Conservation (phyloP, 2,888 invertebrate genomes). For the Xylocampa areola region DNA sequence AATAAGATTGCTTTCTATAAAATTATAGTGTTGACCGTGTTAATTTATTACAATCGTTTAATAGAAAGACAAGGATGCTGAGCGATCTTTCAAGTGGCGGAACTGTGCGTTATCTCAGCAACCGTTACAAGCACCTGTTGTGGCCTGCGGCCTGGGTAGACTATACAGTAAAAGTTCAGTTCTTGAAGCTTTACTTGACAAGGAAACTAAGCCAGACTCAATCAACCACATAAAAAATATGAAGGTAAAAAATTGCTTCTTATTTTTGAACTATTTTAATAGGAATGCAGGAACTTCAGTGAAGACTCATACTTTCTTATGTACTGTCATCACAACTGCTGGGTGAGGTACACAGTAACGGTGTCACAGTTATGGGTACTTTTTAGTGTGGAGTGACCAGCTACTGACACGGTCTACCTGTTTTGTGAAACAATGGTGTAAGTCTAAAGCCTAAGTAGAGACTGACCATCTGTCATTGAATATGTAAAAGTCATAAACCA, state of each 20-base stretch:
- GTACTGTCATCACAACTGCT: too few relatives aligned
- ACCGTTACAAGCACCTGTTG: slow-evolving; percentile 95
- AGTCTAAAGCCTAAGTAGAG: too few relatives aligned
- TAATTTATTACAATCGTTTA: slow-evolving; percentile 61
- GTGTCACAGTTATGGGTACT: too few relatives aligned
- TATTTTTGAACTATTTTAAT: too few relatives aligned
- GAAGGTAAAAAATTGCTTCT: slow-evolving; percentile 87
- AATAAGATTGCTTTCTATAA: background rate
- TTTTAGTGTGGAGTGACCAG: too few relatives aligned
- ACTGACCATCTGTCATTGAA: too few relatives aligned
- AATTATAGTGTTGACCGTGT: slow-evolving; percentile 1
- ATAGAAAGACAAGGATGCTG: slow-evolving; percentile 98
- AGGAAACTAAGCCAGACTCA: slow-evolving; percentile 92
- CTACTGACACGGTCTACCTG: too few relatives aligned
- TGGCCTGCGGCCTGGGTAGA: slow-evolving; percentile 96
- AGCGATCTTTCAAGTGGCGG: slow-evolving; percentile 97
- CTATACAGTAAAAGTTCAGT: slow-evolving; percentile 98
- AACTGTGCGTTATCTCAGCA: slow-evolving; percentile 98
- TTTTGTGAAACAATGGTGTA: too few relatives aligned
- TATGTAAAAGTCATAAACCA: too few relatives aligned
- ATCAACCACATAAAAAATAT: slow-evolving; percentile 94
- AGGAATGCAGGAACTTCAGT: too few relatives aligned
- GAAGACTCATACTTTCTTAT: too few relatives aligned
- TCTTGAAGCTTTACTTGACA: slow-evolving; percentile 97
- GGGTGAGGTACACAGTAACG: too few relatives aligned